phyloP scores from a whole-genome alignment of 2,888 invertebrate species.

The Cephalotes varians region DNA sequence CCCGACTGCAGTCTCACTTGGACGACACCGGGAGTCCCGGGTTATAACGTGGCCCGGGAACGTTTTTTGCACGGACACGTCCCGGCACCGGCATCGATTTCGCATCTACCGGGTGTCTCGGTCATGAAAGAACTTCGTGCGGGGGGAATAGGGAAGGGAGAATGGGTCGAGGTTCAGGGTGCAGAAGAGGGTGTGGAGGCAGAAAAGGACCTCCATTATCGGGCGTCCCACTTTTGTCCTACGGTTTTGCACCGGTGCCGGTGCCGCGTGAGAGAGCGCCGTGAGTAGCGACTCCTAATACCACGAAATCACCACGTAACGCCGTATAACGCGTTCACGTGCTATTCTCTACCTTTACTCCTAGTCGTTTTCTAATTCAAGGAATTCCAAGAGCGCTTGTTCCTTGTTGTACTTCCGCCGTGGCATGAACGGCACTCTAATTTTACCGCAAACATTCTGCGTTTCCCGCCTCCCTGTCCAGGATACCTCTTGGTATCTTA shows the following conservation, averaged over 20 bases:
- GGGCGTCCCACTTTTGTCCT: constrained; percentile 66
- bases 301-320: constrained; percentile 66
- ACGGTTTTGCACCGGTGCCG: constrained; percentile 64
- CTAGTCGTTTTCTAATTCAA: constrained; percentile 49
- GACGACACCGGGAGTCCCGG: constrained; percentile 52
- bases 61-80: constrained; percentile 63
- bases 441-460: constrained; percentile 48
- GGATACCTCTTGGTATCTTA: constrained; percentile 43
- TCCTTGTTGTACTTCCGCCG: constrained; percentile 31
- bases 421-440: constrained; percentile 48
- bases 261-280: constrained; percentile 50
- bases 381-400: constrained; percentile 42
- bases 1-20: constrained; percentile 56
- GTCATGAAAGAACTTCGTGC: constrained; percentile 49
- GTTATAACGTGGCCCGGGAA: constrained; percentile 61
- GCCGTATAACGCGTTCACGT: constrained; percentile 19
- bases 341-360: neutral
- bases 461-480: neutral
- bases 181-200: neutral
- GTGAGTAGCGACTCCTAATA: constrained; percentile 62
- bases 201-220: constrained; percentile 70
- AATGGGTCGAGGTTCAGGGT: neutral
- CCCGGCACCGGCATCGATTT: constrained; percentile 72
- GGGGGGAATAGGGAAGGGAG: neutral
- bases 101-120: constrained; percentile 72